These are phyloP conservation scores for Neoascia interrupta DNA, from an alignment of 2,888 invertebrate species.

Conservation along the genomic window DNA sequence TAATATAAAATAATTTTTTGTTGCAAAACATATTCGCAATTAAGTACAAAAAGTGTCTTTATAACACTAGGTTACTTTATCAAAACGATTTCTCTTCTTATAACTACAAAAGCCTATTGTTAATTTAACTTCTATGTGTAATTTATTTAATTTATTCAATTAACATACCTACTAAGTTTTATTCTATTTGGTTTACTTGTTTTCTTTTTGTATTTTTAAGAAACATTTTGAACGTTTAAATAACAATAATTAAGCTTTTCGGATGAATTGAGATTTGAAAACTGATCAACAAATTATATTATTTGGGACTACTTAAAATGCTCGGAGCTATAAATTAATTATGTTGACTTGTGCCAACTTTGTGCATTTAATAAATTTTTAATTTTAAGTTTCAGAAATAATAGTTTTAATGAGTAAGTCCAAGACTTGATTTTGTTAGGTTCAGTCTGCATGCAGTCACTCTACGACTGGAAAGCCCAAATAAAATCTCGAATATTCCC, in stretches of 20 bases:
- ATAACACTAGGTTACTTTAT: constrained; percentile 61
- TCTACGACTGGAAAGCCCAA: no score
- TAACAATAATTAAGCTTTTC: constrained; percentile 25
- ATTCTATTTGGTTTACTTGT: constrained; percentile 5
- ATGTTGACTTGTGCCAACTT: constrained; percentile 10
- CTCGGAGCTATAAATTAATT: constrained; percentile 15
- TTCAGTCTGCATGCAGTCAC: no score
- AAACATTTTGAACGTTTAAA: constrained; percentile 46
- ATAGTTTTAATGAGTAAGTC: no score
- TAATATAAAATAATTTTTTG: constrained; percentile 11
- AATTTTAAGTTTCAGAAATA: no score
- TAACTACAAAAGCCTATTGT: constrained; percentile 59
- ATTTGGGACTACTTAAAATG: background rate
- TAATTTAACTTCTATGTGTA: constrained; percentile 34
- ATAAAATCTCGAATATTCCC: no score
- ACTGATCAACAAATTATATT: background rate
- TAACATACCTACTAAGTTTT: constrained; percentile 34
- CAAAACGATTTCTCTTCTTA: constrained; percentile 42
- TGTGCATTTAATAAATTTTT: constrained; percentile 2
- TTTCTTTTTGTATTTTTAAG: constrained; percentile 14
- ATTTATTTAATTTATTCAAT: constrained; percentile 43
- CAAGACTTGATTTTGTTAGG: no score
- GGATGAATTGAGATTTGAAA: constrained; percentile 4
- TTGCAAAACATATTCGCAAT: constrained; percentile 61
- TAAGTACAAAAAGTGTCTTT: constrained; percentile 60